Evolutionary conservation across 2,888 invertebrate species (phyloP), one percentile per base, ranked within the genome.

Genomic region (Oeneis ivallda): DNA sequence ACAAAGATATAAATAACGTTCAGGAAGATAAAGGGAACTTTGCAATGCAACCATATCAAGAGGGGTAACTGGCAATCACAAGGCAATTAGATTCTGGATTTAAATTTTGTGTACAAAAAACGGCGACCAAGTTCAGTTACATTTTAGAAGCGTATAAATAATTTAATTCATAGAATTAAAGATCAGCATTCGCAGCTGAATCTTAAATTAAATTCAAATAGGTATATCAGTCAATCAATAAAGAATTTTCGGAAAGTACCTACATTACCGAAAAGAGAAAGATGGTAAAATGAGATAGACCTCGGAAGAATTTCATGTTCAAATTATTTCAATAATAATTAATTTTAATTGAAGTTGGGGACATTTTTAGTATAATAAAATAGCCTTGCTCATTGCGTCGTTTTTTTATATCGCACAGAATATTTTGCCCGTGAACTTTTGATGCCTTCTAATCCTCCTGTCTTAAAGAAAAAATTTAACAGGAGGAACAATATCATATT

Each of bases 31-130:
- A 62, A 58, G 63, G 54, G 63, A 64, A 64, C 41, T 54, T 61
- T 61, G 49, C 50, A 37, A 64, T 47, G 53, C 52, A 45, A 53
- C 69, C 74, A 72, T 76, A 75, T 76, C 26, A 75, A 50, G 70
- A 61, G 57, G 63, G 50, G 56, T 50, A 52, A 41, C 53, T 47
- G 60, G 54, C 50, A 61, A 61, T 61, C 39, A 15, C 52, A 13
- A 34, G 58, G 52, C 39, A 52, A 43, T 53, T 54, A 39, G 53
- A 52, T 53, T 62, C 53, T 49, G 59, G 34, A 34, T 39, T 8
- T 43, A 43, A 32, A 43, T 41, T 62, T 53, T 39, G 32, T 32
- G 26, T 41, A 62, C 47, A 49, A 49, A 32, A 59, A 34, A 43
- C 15, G 9, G 6, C 17, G 15, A 32, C 13, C n/a, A n/a, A n/a